These are phyloP conservation scores for Steinernema hermaphroditum DNA, from an alignment of 2,888 invertebrate genomes.

Conservation along the genomic window DNA sequence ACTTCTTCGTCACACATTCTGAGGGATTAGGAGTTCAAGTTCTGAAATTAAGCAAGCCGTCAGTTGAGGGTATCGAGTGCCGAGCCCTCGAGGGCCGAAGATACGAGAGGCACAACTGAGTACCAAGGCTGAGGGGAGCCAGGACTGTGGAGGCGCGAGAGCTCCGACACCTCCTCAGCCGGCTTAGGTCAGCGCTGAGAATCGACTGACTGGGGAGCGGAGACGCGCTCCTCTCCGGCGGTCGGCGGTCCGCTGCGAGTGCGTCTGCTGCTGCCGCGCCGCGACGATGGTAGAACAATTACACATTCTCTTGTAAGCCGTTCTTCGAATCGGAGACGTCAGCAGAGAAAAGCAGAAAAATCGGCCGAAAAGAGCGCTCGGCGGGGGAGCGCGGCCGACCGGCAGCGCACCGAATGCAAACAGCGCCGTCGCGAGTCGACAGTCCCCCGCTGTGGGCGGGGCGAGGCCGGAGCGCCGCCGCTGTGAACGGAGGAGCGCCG, in stretches of 20 bases:
- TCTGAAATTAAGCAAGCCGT: background rate
- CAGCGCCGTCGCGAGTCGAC: constrained; percentile 24
- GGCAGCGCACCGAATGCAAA: constrained; percentile 24
- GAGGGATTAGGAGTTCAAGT: background rate
- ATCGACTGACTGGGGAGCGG: constrained; percentile 3
- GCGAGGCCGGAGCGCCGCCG: background rate
- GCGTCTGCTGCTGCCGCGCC: constrained; percentile 14
- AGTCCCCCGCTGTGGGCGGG: constrained; percentile 2
- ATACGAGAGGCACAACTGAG: background rate
- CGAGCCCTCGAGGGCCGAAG: background rate
- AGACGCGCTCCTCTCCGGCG: constrained; percentile 13
- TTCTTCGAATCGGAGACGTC: constrained; percentile 26
- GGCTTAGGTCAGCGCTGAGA: constrained; percentile 24
- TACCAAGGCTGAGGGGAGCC: background rate
- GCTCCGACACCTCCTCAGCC: constrained; percentile 8
- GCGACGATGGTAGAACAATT: constrained; percentile 28
- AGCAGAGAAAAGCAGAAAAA: constrained; percentile 20
- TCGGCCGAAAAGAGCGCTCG: background rate
- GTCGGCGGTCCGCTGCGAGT: constrained; percentile 13
- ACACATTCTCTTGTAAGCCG: constrained; percentile 28
- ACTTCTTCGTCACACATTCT: constrained; percentile 39
- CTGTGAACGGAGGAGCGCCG: background rate
- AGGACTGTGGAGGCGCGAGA: constrained; percentile 14
- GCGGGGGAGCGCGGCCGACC: constrained; percentile 17
- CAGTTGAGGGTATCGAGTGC: background rate